phyloP scores from a whole-genome alignment of 2,888 invertebrate species.

The Ephialtes manifestator region DNA sequence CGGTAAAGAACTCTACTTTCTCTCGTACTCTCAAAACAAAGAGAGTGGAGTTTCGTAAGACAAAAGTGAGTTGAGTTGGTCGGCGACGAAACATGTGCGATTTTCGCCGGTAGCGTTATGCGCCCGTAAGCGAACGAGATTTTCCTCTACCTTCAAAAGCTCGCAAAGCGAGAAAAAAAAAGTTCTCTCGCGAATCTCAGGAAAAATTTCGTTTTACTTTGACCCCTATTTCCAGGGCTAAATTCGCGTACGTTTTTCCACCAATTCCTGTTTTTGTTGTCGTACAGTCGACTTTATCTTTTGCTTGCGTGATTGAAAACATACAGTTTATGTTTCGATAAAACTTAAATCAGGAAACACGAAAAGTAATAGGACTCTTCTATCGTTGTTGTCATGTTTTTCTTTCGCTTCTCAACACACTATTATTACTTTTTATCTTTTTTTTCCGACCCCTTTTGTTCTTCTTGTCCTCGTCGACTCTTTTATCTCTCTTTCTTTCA shows the following conservation, averaged over 20 bases:
- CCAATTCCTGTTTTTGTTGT: not conserved
- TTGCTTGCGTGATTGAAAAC: not conserved
- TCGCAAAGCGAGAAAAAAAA: slow-evolving; percentile 7
- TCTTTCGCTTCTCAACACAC: not conserved
- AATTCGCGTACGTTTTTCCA: not conserved
- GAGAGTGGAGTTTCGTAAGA: not conserved
- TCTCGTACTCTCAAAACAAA: not conserved
- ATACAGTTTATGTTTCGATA: not conserved
- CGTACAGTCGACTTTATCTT: not conserved
- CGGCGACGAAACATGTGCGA: not conserved
- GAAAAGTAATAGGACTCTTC: not conserved
- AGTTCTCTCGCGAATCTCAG: not conserved
- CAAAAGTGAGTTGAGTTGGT: not conserved
- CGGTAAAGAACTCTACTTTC: not conserved
- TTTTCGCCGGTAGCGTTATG: not conserved
- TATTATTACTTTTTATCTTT: not conserved
- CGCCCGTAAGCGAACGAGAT: not conserved
- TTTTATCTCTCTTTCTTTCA: slow-evolving; percentile 4
- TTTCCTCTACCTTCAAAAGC: slow-evolving; percentile 2
- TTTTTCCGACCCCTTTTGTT: not conserved
- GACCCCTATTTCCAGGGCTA: not conserved
- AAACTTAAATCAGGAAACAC: not conserved
- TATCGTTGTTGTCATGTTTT: not conserved
- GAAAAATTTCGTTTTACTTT: slow-evolving; percentile 2
- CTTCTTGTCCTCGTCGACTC: not conserved